Evolutionary conservation across 2,113 vertebrate genomes (phyloP).

Genomic region (Thunnus maccoyii): DNA sequence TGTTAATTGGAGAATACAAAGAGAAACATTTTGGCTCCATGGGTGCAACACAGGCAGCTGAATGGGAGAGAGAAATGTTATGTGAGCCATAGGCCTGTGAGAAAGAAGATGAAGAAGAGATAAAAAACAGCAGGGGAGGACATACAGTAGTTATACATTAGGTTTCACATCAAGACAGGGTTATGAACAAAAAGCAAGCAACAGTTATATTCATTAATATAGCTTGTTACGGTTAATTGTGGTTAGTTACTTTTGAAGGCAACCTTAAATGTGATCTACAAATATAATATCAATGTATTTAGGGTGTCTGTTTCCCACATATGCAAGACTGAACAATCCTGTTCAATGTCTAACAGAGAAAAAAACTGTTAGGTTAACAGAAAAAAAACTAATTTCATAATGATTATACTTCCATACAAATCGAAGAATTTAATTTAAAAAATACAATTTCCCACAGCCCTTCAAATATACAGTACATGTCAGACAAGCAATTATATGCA

Average conservation of each 20-base stretch:
- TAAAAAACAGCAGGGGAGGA: conserved; percentile 34
- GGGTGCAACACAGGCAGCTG: conserved; percentile 68
- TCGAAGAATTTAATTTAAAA: not conserved
- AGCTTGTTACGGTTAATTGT: conserved; percentile 16
- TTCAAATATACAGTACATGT: conserved; percentile 1
- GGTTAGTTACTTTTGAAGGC: not conserved
- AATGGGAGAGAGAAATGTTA: conserved; percentile 64
- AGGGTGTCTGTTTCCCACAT: not conserved
- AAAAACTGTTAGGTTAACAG: not conserved
- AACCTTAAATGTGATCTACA: not conserved
- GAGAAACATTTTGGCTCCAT: conserved; percentile 53
- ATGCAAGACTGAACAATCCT: not conserved
- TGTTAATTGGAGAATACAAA: conserved; percentile 59
- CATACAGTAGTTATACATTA: conserved; percentile 39
- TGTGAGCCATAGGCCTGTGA: conserved; percentile 63
- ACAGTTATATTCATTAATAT: not conserved
- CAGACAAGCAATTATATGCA: conserved; percentile 6
- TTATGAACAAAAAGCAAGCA: conserved; percentile 36
- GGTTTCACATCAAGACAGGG: conserved; percentile 21
- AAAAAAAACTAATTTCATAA: not conserved
- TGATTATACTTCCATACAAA: conserved; percentile 6
- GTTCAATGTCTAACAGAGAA: not conserved
- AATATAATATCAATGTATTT: not conserved
- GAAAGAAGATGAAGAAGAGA: conserved; percentile 57
- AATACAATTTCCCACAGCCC: not conserved